A percentile compares a stretch with the other conserved stretches of the same genome.
phyloP scores from a whole-genome alignment of 2,113 vertebrate species.

The Ptilorrhoa leucosticta region DNA sequence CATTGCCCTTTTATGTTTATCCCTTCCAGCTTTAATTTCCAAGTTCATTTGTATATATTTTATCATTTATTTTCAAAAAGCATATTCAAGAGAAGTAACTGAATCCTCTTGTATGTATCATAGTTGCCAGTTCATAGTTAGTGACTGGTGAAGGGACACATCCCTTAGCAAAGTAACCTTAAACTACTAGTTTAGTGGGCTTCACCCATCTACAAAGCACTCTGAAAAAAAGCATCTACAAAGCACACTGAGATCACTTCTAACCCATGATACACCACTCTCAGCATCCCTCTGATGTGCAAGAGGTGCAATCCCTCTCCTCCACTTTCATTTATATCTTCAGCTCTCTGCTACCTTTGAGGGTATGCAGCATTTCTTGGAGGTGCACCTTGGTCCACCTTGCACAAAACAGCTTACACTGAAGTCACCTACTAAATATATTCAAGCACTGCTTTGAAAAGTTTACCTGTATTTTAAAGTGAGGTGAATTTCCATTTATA shows the following conservation, averaged over 20 bases:
- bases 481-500: slow-evolving; percentile 4
- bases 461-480: not conserved
- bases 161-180: not conserved
- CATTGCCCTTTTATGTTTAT: not conserved
- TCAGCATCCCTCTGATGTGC: no score
- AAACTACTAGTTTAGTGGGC: not conserved
- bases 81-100: not conserved
- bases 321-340: not conserved
- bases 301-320: not conserved
- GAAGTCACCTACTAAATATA: not conserved
- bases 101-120: not conserved
- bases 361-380: not conserved
- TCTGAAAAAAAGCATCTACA: not conserved
- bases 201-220: not conserved
- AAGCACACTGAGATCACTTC: not conserved
- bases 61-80: not conserved
- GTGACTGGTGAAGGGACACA: not conserved
- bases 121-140: not conserved
- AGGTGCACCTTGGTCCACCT: not conserved
- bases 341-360: not conserved
- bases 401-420: not conserved
- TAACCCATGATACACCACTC: not conserved
- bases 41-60: not conserved
- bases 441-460: not conserved
- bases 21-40: not conserved